A percentile compares a stretch with the other conserved stretches of the same genome.
Evolutionary conservation across 2,888 invertebrate species (phyloP).

Genomic region (Caenorhabditis afra): DNA sequence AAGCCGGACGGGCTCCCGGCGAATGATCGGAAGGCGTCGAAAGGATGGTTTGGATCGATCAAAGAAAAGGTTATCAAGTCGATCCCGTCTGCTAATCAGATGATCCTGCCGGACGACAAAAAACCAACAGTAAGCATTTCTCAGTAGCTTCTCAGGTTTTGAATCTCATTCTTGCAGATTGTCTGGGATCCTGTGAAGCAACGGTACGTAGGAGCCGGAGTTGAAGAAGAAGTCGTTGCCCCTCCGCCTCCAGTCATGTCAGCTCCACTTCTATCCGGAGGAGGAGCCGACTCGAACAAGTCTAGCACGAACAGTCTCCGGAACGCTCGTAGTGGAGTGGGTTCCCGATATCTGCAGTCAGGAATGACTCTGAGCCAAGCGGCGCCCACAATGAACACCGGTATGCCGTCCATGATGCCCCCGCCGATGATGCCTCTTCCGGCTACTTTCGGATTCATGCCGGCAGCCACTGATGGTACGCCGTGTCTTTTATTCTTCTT

Average conservation of each 20-base stretch:
- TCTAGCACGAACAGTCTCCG: slow-evolving; percentile 58
- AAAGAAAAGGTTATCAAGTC: slow-evolving; percentile 58
- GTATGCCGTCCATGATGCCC: slow-evolving; percentile 43
- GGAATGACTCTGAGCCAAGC: slow-evolving; percentile 45
- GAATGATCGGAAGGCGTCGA: slow-evolving; percentile 19
- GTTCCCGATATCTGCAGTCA: slow-evolving; percentile 51
- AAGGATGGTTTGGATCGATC: slow-evolving; percentile 55
- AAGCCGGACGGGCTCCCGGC: background rate
- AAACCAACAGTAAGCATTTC: slow-evolving; percentile 64
- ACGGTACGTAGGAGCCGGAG: slow-evolving; percentile 73
- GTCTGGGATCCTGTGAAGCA: slow-evolving; percentile 69
- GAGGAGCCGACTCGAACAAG: slow-evolving; percentile 47
- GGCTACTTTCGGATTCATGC: slow-evolving; percentile 48
- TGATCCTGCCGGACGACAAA: slow-evolving; percentile 78
- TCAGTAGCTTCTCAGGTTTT: background rate
- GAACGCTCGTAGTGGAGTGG: slow-evolving; percentile 62
- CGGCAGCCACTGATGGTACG: slow-evolving; percentile 32
- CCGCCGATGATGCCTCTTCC: slow-evolving; percentile 47
- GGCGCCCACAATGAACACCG: slow-evolving; percentile 21
- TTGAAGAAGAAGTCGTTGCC: slow-evolving; percentile 69
- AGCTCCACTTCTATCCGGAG: slow-evolving; percentile 38
- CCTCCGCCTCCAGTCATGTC: slow-evolving; percentile 67
- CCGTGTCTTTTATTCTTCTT: background rate
- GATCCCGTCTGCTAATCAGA: slow-evolving; percentile 71
- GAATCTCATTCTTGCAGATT: slow-evolving; percentile 61